A percentile compares a stretch with the other conserved stretches of the same genome.
These are phyloP conservation scores for Xylocopa sonorina DNA, from an alignment of 1,140 invertebrate species.

Conservation along the genomic window DNA sequence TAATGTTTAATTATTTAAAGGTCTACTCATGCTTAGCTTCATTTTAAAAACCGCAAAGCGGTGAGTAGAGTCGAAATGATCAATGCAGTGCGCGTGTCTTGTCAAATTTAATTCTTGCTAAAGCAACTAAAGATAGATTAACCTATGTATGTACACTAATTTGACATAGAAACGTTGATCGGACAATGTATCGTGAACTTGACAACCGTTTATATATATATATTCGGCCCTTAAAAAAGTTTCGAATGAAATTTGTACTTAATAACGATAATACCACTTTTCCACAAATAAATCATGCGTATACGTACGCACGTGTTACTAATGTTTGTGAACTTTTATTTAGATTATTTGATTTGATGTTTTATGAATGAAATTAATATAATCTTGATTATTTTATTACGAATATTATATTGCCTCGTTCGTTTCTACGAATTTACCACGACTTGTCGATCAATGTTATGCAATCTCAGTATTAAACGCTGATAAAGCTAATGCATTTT, in stretches of 20 bases:
- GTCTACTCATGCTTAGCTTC: conserved; percentile 44
- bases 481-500: no score
- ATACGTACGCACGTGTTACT: background rate
- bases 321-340: background rate
- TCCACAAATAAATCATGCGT: background rate
- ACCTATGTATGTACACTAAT: conserved; percentile 36
- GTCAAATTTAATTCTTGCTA: background rate
- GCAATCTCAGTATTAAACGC: no score
- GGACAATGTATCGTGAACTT: conserved; percentile 18
- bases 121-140: conserved; percentile 29
- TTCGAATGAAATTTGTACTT: background rate
- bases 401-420: background rate
- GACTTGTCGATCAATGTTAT: conserved; percentile 1
- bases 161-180: conserved; percentile 7
- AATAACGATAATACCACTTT: background rate
- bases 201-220: no score
- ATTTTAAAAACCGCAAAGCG: conserved; percentile 31
- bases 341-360: background rate
- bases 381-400: background rate
- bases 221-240: background rate
- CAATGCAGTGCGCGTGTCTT: background rate
- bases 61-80: conserved; percentile 29
- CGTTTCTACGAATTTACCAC: background rate
- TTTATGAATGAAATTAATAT: conserved; percentile 17
- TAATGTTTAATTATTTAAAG: conserved; percentile 32